Percentiles rank a stretch among this genome's conserved stretches.
Evolutionary conservation across 2,888 invertebrate species (phyloP).

Genomic region (Melolontha melolontha): DNA sequence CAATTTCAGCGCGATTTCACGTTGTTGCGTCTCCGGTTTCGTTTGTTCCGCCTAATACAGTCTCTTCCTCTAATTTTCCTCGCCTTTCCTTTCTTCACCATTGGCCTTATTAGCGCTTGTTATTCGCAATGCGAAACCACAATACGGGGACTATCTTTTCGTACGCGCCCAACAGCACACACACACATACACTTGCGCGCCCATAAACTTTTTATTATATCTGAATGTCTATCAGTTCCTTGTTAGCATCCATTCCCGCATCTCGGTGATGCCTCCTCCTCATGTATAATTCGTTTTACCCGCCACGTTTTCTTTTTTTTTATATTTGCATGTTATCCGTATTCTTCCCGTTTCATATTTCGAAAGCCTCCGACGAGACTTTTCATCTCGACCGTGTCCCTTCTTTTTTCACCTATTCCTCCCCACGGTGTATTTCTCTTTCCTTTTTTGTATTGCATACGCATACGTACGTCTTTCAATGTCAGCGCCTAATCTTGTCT

Average conservation of each 20-base stretch:
- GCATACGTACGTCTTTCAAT: constrained; percentile 12
- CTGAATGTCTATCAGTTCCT: constrained; percentile 61
- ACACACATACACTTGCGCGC: constrained; percentile 44
- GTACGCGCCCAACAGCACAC: neutral
- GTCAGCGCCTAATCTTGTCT: constrained; percentile 28
- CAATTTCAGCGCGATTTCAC: no score
- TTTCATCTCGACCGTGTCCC: constrained; percentile 7
- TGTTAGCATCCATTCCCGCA: constrained; percentile 57
- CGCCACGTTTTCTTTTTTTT: constrained; percentile 50
- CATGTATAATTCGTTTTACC: constrained; percentile 56
- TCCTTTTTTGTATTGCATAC: neutral
- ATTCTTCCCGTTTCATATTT: constrained; percentile 50
- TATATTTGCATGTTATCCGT: constrained; percentile 59
- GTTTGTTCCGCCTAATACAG: constrained; percentile 49
- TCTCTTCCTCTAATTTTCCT: constrained; percentile 52
- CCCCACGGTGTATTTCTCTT: neutral
- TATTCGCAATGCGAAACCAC: constrained; percentile 56
- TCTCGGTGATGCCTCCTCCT: constrained; percentile 53
- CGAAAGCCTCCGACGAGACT: neutral
- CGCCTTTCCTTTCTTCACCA: constrained; percentile 48
- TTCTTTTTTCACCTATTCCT: neutral
- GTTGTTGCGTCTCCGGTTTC: constrained; percentile 41
- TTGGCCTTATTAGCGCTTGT: constrained; percentile 58
- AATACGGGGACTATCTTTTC: neutral
- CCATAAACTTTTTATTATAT: constrained; percentile 58